Base-by-base conservation (phyloP, 2,888 invertebrate genomes). In the Euzophera pinguis region DNA sequence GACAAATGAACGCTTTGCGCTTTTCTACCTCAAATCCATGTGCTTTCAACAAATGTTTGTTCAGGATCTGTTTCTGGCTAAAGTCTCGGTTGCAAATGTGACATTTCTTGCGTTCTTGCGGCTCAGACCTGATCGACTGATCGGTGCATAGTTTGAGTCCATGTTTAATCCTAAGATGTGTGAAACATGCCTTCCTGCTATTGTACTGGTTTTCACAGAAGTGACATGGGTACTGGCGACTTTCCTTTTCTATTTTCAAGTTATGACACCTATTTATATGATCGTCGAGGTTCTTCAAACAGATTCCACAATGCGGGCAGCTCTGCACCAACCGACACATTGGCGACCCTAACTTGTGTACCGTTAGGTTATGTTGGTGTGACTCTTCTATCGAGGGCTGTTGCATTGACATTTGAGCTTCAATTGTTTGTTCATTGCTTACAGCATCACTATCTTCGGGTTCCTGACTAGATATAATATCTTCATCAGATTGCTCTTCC, bases 21-120 rank as follows among this genome's bases (percentile, higher is more conserved):
- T 88, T 89, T 56, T 88, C 84, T 32, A 88, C 89, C 81, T 88
- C 86, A 9, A 83, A 75, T 0, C 89, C 88, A 35, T 90, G 89
- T 0, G 83, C 84, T 56, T 89, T 90, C 81, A 80, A 83, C 12
- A 90, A 58, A 43, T 90, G 89, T 43, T 88, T 89, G 65, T 90
- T 90, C 1, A 90, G 62, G 0, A 88, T 87, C 60, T 90, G 89
- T 61, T 88, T 88, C 68, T 90, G 89, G 54, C 88, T 88, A 57
- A 90, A 90, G 61, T 90, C 89, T 1, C 88, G 64, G 42, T 75
- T 74, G 53, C 89, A 89, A 57, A 89, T 73, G 59, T 86, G 87
- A n/a, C 89, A 90, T 50, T 87, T 83, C 60, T 87, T 84, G 0
- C 89, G 74, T 27, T 85, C 85, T 8, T 76, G 71, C 0, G 76